A percentile compares a stretch with the other conserved stretches of the same genome.
Conservation (phyloP, 2,888 invertebrate species). For the Pterobdella sp. region DNA sequence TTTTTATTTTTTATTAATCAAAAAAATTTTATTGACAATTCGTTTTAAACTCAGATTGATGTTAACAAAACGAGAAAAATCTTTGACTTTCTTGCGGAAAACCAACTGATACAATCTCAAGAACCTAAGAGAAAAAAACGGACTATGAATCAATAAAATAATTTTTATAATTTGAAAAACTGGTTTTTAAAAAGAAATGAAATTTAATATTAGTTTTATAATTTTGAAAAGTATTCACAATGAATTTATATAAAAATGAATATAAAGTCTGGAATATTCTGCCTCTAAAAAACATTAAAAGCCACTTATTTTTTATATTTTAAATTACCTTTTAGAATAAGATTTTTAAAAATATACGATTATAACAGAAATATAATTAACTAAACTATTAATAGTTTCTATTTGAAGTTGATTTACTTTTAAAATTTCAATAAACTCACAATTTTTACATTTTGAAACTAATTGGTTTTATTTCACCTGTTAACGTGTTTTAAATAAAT, state of each 20-base stretch:
- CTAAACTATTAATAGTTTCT: not conserved
- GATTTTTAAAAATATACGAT: too few species aligned
- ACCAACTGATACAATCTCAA: not conserved
- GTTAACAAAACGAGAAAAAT: conserved; percentile 8
- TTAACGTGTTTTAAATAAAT: not conserved
- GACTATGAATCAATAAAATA: not conserved
- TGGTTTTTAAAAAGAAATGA: too few species aligned
- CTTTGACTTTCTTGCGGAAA: not conserved
- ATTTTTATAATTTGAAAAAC: too few species aligned
- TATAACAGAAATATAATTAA: not conserved
- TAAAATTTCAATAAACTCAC: not conserved
- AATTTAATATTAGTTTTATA: too few species aligned
- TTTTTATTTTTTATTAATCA: not conserved
- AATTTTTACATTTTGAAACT: not conserved
- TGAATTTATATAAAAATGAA: too few species aligned
- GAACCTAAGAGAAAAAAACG: not conserved
- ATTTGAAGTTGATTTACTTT: not conserved
- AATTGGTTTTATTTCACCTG: too few species aligned
- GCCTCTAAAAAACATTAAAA: too few species aligned
- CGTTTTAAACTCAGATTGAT: not conserved
- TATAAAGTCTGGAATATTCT: too few species aligned
- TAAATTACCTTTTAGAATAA: too few species aligned
- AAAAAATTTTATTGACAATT: not conserved
- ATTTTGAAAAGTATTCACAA: too few species aligned
- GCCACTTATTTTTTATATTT: too few species aligned